A percentile compares a stretch with the other conserved stretches of the same genome.
phyloP scores from a whole-genome alignment of 2,888 invertebrate species.

The Ophion obscuratus region DNA sequence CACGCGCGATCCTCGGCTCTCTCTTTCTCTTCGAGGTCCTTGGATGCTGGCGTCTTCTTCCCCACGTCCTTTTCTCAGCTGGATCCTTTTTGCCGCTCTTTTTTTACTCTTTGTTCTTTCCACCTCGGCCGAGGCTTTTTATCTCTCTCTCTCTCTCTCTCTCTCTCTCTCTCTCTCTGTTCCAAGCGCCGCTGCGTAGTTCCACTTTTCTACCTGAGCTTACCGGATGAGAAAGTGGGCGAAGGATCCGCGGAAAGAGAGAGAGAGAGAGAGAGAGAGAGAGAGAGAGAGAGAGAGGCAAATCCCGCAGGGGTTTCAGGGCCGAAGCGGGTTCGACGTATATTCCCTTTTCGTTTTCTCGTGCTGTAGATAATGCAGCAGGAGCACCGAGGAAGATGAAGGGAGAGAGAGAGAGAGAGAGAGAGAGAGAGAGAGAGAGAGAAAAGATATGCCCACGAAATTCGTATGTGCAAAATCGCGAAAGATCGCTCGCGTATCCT shows the following conservation, averaged over 20 bases:
- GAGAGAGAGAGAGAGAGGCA: conserved; percentile 32
- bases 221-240: conserved; percentile 38
- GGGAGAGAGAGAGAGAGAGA: neutral
- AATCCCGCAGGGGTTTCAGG: conserved; percentile 14
- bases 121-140: conserved; percentile 47
- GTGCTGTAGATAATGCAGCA: conserved; percentile 27
- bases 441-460: conserved; percentile 38
- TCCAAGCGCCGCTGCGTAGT: conserved; percentile 51
- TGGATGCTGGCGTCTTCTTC: conserved; percentile 40
- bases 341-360: conserved; percentile 49
- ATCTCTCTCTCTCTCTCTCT: conserved; percentile 35
- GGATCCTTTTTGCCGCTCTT: conserved; percentile 23
- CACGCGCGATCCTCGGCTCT: conserved; percentile 51
- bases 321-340: conserved; percentile 48
- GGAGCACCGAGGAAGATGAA: conserved; percentile 15
- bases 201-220: conserved; percentile 59
- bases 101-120: conserved; percentile 51
- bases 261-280: conserved; percentile 23
- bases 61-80: conserved; percentile 52
- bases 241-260: conserved; percentile 7
- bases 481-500: conserved; percentile 66
- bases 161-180: conserved; percentile 31
- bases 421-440: neutral
- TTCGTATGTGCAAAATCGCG: conserved; percentile 63
- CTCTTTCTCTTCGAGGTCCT: conserved; percentile 40